Percentiles rank a stretch among this genome's conserved stretches.
Evolutionary conservation across 2,797 vertebrate genomes (phyloP).

Genomic region (Remorina albescens): DNA sequence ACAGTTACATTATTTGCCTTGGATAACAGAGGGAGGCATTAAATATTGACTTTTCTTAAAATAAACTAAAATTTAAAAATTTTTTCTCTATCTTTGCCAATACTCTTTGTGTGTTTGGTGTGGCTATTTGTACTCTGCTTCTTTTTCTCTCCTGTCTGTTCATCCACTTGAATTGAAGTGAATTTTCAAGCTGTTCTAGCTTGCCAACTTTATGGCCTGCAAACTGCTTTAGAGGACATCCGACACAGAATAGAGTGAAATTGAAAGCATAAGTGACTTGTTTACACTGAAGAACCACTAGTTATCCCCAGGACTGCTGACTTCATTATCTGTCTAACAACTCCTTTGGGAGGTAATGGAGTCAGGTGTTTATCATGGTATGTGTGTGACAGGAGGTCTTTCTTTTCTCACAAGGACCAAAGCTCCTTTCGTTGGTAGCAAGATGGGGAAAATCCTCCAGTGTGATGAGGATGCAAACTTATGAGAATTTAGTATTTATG

Average conservation of each 20-base stretch:
- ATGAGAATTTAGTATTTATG: background rate
- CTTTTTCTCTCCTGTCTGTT: conserved; percentile 39
- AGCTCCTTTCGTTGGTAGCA: background rate
- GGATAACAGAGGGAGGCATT: background rate
- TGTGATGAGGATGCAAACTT: background rate
- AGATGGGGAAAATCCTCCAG: background rate
- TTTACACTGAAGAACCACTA: conserved; percentile 67
- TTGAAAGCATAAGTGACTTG: conserved; percentile 69
- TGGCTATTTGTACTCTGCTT: conserved; percentile 22
- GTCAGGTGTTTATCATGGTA: conserved; percentile 30
- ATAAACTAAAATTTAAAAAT: conserved; percentile 12
- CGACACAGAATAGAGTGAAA: conserved; percentile 62
- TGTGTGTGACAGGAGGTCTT: background rate
- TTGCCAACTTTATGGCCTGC: conserved; percentile 41
- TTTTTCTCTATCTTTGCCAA: background rate
- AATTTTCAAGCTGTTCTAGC: conserved; percentile 50
- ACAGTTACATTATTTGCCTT: conserved; percentile 8
- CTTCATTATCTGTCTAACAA: conserved; percentile 69
- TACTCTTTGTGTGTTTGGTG: conserved; percentile 19
- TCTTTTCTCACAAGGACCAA: conserved; percentile 13
- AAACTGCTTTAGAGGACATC: conserved; percentile 54
- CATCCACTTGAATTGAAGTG: conserved; percentile 43
- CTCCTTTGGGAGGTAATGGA: conserved; percentile 54
- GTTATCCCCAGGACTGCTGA: conserved; percentile 62
- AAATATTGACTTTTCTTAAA: conserved; percentile 31